Base-by-base conservation (phyloP, 1,140 invertebrate genomes). In the Ceratina japonica region DNA sequence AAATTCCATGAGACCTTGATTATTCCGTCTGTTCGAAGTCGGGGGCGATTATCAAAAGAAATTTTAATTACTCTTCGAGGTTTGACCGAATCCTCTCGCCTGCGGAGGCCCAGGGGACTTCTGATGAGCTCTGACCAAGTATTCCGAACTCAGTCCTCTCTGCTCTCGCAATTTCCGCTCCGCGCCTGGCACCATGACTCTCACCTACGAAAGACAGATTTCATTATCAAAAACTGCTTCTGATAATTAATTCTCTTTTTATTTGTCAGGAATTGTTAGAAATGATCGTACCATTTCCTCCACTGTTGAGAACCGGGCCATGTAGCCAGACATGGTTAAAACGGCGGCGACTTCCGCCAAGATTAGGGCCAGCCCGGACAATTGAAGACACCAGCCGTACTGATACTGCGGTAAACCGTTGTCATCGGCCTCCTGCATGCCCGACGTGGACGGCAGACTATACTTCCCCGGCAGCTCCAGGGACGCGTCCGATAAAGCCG, bases 311-410 rank as follows among this genome's bases (percentile, higher is more conserved):
- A 94, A 95, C 65, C 94, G 91, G 54, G 94, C 93, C 86, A 95
- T 93, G 89, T 95, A 95, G 52, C 94, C 94, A 0, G 94, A 94
- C 52, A 95, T 94, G 61, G 94, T 94, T 71, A 95, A 92, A 22
- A 95, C 92, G 1, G 94, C 95, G 0, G 95, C 94, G 66, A 95
- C 88, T 90, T 96, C 95, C 12, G 95, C 94, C 83, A 95, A 91
- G 77, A 96, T 94, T 78, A 96, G 93, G 58, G 95, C 94, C 56
- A 94, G 91, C 37, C 95, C 94, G 7, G 95, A 95, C 16, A 95
- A 93, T 84, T 95, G 94, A 87, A 96, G 95, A 75, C 95, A 95
- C 95, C 95, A 96, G 62, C 95, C 95, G 88, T 96, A 96, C 27
- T 93, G 92, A 90, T 95, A 95, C 79, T 94, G 93, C 82, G 93